These are phyloP conservation scores for Balaeniceps rex DNA, from an alignment of 2,113 vertebrate species.

Conservation along the genomic window DNA sequence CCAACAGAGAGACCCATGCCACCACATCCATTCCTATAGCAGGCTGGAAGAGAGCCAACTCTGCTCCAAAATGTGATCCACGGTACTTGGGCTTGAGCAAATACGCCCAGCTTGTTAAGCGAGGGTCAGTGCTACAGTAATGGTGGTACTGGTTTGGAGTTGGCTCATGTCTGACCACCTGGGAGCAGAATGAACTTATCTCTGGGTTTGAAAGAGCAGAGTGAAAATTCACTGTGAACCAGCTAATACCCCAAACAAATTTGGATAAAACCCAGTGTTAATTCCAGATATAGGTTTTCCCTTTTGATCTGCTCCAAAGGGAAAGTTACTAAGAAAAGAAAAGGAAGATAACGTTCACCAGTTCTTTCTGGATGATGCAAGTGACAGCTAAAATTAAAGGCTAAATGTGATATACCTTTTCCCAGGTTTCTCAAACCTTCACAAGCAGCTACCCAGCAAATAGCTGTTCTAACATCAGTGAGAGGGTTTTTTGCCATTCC, in stretches of 20 bases:
- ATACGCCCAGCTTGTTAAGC: neutral
- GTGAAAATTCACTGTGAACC: neutral
- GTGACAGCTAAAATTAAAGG: neutral
- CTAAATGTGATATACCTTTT: neutral
- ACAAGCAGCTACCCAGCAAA: neutral
- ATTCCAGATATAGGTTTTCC: neutral
- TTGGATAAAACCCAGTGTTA: neutral
- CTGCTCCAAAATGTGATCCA: neutral
- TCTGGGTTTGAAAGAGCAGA: neutral
- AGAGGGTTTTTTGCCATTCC: neutral
- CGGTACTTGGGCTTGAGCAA: neutral
- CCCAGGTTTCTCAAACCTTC: neutral
- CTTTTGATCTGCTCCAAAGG: neutral
- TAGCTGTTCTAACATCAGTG: neutral
- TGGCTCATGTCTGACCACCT: neutral
- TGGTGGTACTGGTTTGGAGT: neutral
- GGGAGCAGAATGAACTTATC: neutral
- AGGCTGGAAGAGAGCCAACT: neutral
- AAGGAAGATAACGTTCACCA: neutral
- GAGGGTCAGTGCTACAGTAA: neutral
- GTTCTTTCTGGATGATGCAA: neutral
- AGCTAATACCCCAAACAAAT: neutral
- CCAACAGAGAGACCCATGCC: neutral
- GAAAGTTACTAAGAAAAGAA: neutral
- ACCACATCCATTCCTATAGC: neutral